Conservation (phyloP, 1,140 invertebrate species). For the Drosophila sulfurigaster region DNA sequence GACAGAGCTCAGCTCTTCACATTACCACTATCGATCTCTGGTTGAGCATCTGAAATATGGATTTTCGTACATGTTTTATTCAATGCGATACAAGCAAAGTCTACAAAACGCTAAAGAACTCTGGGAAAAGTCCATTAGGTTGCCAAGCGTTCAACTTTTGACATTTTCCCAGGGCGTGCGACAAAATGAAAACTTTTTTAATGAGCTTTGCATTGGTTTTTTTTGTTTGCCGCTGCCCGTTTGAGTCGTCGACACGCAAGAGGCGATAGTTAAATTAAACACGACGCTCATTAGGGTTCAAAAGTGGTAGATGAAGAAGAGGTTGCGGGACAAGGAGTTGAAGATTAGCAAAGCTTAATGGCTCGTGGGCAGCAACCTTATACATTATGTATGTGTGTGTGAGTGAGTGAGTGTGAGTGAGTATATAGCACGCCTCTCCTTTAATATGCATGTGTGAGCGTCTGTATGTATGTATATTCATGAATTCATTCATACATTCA, state of each 20-base stretch:
- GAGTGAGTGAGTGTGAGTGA: conserved; percentile 1
- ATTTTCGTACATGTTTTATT: not conserved
- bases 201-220: conserved; percentile 39
- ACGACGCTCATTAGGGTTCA: conserved; percentile 47
- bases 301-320: not conserved
- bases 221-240: not conserved
- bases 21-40: not conserved
- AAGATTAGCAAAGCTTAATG: conserved; percentile 38
- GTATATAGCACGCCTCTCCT: conserved; percentile 53
- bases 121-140: conserved; percentile 41
- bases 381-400: conserved; percentile 1
- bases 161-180: conserved; percentile 52
- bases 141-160: conserved; percentile 53
- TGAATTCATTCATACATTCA: conserved; percentile 61
- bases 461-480: conserved; percentile 23
- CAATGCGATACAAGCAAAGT: not conserved
- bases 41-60: not conserved
- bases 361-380: conserved; percentile 43
- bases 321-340: conserved; percentile 6
- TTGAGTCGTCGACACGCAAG: conserved; percentile 28
- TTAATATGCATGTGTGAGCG: conserved; percentile 16
- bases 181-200: conserved; percentile 57
- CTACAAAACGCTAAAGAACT: conserved; percentile 2
- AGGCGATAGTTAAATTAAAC: conserved; percentile 47
- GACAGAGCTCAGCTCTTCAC: not conserved